phyloP scores from a whole-genome alignment of 2,113 vertebrate genomes.

The Bubalus kerabau region DNA sequence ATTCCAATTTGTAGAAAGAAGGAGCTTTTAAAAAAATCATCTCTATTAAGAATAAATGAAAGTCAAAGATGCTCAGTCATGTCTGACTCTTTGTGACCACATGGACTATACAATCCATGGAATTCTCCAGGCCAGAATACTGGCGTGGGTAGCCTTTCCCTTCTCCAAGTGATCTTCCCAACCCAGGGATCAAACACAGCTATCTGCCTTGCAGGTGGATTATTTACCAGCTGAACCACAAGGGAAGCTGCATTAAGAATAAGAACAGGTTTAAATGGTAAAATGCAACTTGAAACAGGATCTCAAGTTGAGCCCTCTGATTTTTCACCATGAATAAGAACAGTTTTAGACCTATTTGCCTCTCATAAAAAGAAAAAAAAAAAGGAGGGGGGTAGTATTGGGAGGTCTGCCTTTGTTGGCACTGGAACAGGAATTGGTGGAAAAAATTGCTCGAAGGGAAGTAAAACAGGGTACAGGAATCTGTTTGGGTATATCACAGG shows the following conservation, averaged over 20 bases:
- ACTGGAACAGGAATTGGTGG: background rate
- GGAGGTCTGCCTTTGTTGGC: background rate
- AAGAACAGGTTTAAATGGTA: background rate
- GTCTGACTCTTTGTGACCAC: background rate
- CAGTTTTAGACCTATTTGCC: background rate
- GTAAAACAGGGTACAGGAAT: background rate
- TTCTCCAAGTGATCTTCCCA: background rate
- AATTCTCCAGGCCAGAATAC: background rate
- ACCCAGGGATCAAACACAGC: background rate
- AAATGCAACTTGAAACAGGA: background rate
- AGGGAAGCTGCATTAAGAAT: background rate
- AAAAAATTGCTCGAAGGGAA: background rate
- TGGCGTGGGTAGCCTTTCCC: background rate
- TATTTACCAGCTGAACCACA: background rate
- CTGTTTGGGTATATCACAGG: background rate
- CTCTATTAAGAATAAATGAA: background rate
- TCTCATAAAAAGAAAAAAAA: background rate
- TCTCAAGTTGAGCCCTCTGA: background rate
- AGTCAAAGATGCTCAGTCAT: background rate
- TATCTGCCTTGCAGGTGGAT: background rate
- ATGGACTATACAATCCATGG: background rate
- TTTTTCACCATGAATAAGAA: background rate
- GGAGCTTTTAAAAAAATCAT: background rate
- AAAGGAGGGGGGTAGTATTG: rapidly evolving
- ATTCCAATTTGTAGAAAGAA: background rate